Evolutionary conservation across 2,797 vertebrate genomes (phyloP).

Genomic region (Florisuga fusca): DNA sequence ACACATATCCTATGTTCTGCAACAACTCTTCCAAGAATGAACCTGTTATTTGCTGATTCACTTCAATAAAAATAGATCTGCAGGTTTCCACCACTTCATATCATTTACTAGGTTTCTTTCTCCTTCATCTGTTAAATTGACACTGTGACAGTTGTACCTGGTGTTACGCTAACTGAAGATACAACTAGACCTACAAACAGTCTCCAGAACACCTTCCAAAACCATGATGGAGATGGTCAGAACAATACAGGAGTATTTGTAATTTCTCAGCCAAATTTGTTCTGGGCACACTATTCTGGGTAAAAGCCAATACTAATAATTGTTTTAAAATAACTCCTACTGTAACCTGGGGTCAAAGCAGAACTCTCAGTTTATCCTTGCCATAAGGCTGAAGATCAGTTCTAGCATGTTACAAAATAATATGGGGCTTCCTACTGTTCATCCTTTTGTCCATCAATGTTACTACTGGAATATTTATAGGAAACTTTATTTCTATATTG

Average conservation of each 20-base stretch:
- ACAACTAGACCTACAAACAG: neutral
- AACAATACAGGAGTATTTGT: neutral
- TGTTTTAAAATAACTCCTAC: neutral
- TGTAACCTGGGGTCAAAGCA: neutral
- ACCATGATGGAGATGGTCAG: neutral
- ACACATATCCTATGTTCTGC: neutral
- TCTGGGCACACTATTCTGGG: neutral
- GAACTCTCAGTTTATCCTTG: neutral
- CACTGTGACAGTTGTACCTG: neutral
- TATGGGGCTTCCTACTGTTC: neutral
- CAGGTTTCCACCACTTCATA: rapidly evolving
- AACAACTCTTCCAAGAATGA: neutral
- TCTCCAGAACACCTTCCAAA: neutral
- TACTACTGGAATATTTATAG: neutral
- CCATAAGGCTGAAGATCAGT: neutral
- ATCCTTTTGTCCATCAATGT: neutral
- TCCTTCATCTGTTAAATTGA: neutral
- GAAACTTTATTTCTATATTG: neutral
- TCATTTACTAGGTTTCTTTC: neutral
- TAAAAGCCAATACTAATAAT: neutral
- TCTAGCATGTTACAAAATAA: neutral
- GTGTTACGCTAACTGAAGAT: neutral
- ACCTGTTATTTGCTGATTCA: neutral
- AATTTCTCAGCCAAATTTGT: neutral
- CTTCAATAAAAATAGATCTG: neutral